phyloP scores from a whole-genome alignment of 1,140 invertebrate species.

The Maniola jurtina region DNA sequence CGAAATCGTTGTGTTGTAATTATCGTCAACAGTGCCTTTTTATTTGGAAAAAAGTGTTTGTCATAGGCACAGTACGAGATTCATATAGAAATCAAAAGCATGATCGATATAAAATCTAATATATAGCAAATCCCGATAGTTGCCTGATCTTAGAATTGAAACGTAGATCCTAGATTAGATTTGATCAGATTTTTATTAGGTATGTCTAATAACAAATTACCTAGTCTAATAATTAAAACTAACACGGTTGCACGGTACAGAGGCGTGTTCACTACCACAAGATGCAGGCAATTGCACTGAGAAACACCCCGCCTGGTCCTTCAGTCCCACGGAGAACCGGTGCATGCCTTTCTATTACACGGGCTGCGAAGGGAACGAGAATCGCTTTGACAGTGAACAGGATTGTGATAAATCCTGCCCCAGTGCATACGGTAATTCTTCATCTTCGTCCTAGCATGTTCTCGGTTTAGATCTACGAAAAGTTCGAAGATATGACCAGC shows the following conservation, averaged over 20 bases:
- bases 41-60: too few species aligned
- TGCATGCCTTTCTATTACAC: slow-evolving; percentile 98
- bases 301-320: slow-evolving; percentile 90
- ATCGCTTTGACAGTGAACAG: slow-evolving; percentile 89
- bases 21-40: too few species aligned
- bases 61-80: too few species aligned
- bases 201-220: background rate
- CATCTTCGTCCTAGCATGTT: background rate
- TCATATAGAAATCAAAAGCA: too few species aligned
- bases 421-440: slow-evolving; percentile 84
- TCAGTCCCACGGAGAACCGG: slow-evolving; percentile 89
- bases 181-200: too few species aligned
- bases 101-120: too few species aligned
- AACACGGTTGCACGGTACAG: slow-evolving; percentile 68
- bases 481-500: too few species aligned
- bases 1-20: too few species aligned
- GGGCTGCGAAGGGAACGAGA: slow-evolving; percentile 94
- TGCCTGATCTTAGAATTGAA: too few species aligned
- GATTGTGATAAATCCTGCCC: slow-evolving; percentile 91
- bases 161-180: too few species aligned
- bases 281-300: slow-evolving; percentile 90
- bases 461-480: too few species aligned
- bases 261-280: slow-evolving; percentile 89
- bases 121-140: too few species aligned
- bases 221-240: slow-evolving; percentile 16